These are phyloP conservation scores for Tetraodon nigroviridis DNA, from an alignment of 2,113 vertebrate species.

Conservation along the genomic window DNA sequence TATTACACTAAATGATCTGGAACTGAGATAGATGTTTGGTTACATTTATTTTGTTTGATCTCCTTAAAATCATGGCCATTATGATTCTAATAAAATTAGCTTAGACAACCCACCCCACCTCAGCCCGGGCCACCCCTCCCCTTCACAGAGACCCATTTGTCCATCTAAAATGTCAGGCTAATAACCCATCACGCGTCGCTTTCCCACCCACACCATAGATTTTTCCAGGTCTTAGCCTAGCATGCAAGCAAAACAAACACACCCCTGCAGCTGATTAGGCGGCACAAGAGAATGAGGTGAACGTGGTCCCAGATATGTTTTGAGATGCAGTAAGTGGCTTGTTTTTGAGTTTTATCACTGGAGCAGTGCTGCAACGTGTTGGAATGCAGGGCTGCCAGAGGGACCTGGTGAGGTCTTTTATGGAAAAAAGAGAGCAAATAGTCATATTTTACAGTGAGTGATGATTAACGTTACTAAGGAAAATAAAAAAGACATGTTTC, in stretches of 20 bases:
- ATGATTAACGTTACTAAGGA: no score
- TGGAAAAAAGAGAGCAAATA: no score
- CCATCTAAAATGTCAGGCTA: conserved; percentile 4
- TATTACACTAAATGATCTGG: background rate
- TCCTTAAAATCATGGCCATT: conserved; percentile 33
- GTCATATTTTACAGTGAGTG: no score
- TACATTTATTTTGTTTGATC: conserved; percentile 7
- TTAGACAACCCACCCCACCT: conserved; percentile 34
- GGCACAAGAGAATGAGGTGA: conserved; percentile 17
- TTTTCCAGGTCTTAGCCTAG: conserved; percentile 39
- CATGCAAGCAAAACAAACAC: conserved; percentile 59
- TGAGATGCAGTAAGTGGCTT: no score
- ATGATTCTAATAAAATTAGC: conserved; percentile 52
- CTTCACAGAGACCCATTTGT: conserved; percentile 50
- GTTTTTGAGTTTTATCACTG: no score
- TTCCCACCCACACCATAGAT: conserved; percentile 34
- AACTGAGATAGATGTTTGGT: background rate
- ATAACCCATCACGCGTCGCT: background rate
- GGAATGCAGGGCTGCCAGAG: no score
- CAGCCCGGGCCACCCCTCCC: conserved; percentile 20
- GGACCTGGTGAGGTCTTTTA: no score
- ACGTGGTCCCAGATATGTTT: conserved; percentile 38
- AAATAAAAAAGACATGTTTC: no score
- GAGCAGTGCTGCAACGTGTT: no score
- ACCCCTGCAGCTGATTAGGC: conserved; percentile 30